Evolutionary conservation across 2,113 vertebrate genomes (phyloP), one percentile per base, ranked within the genome.

Genomic region (Carollia perspicillata): DNA sequence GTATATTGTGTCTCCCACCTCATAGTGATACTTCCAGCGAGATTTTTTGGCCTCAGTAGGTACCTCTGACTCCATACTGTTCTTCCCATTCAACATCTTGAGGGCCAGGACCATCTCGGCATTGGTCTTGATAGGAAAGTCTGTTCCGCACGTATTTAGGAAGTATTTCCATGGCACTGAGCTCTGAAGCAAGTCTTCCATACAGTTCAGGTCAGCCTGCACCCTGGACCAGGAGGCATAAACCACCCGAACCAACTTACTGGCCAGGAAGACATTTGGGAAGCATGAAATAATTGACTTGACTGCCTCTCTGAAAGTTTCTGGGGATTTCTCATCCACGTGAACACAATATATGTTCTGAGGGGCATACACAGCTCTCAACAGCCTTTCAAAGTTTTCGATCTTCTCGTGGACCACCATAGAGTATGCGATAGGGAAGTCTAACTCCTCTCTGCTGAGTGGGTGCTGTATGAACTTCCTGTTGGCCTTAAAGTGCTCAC

Each of bases 41-140:
- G 0, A 0, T 71, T 0, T 97, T 97, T 99, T 99, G 72, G 20
- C 0, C 0, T 8, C 2, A 0, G 84, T 86, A 2, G 99, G 98
- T 17, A 16, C 87, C 97, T 99, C 99, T 0, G 99, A 98, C 97
- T 99, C 99, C 98, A 99, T 85, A 83, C 95, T 99, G 96, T 99
- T 99, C 66, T 22, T 99, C 6, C 99, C 99, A 0, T 98, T 99
- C 12, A 99, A 97, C 44, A 94, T 0, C 89, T 98, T 99, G 33
- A 99, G 98, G 40, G 95, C 60, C 1, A 49, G 98, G 10, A 99
- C 98, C 0, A 99, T 99, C 96, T 99, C 99, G 0, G 97, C 93
- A 0, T 99, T 99, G 84, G 99, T 99, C 98, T 99, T 99, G 89
- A 99, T 98, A 42, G 99, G 99, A 91, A 99, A 99, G 90, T 99